These are phyloP conservation scores for Channallabes apus DNA, from an alignment of 2,797 vertebrate species.

Conservation along the genomic window DNA sequence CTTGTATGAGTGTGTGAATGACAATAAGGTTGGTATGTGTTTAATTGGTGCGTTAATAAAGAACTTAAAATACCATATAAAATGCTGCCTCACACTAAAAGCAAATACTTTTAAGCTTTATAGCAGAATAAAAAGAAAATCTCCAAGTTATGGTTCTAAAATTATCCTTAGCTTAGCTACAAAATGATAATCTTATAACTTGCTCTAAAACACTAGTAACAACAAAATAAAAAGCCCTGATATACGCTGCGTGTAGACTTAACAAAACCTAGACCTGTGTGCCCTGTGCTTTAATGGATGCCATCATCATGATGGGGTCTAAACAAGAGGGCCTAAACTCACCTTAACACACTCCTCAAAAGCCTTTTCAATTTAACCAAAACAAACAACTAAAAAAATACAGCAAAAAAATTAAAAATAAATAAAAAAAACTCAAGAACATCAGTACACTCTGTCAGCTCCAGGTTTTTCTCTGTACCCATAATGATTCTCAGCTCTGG, in stretches of 20 bases:
- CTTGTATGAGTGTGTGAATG: constrained; percentile 40
- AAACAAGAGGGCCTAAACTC: constrained; percentile 36
- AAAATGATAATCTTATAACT: constrained; percentile 1
- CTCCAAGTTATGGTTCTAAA: constrained; percentile 1
- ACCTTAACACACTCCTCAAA: constrained; percentile 31
- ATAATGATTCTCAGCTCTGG: background rate
- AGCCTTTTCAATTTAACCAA: constrained; percentile 38
- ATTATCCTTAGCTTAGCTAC: background rate
- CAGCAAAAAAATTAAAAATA: constrained; percentile 8
- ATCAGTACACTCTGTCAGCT: constrained; percentile 7
- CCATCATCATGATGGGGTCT: constrained; percentile 32
- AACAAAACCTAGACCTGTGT: constrained; percentile 26
- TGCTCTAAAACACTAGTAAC: background rate
- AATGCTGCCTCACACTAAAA: background rate
- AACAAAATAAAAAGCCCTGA: background rate
- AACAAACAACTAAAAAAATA: constrained; percentile 1
- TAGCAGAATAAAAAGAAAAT: background rate
- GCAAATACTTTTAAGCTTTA: background rate
- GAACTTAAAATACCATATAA: background rate
- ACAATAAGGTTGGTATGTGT: background rate
- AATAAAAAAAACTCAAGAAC: background rate
- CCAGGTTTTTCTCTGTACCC: background rate
- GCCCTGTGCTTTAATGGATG: constrained; percentile 58
- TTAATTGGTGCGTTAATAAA: constrained; percentile 15
- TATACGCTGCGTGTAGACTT: background rate